Base-by-base conservation (phyloP, 2,888 invertebrate species). In the Dermolepida albohirtum region DNA sequence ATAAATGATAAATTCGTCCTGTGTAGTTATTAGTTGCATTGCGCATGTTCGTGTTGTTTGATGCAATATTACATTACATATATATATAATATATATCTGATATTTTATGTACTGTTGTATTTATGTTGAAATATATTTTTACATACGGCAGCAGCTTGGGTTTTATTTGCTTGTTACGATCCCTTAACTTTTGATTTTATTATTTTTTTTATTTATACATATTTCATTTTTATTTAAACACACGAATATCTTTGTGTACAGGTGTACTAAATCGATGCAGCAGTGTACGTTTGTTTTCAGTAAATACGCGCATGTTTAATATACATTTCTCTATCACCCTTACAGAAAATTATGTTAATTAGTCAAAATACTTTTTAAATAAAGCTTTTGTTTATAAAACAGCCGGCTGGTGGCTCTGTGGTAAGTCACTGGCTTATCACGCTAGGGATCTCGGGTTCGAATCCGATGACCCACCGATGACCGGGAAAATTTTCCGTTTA, bases 111-210 rank as follows among this genome's bases (percentile, higher is more conserved):
- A 83, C 80, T 83, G 83, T 83, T 83, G 83, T 83, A 82, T 82
- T 83, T 83, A 83, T 83, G 83, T 83, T 83, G 80, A 83, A 83
- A 83, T 83, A 83, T 83, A 83, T 83, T 83, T 83, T 83, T 83
- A 82, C 83, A 82, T 81, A 62, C 82, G 80, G 82, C 82, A 82
- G 80, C 79, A 80, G 82, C 82, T 83, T 82, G 82, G 82, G 82
- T 82, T 82, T 83, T 82, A 82, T 83, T 82, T 82, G 80, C 80
- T 81, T 81, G 74, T 76, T 73, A 62, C 49, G 29, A 47, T 62
- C 59, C 59, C 59, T 62, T 62, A 62, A 62, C 16, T 62, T 62
- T 62, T 34, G 43, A 22, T 57, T 57, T 40, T 41, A 47, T 62
- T 34, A 29, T 59, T 47, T 11, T 44, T 62, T 47, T 59, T 59